Base-by-base conservation (phyloP, 2,113 vertebrate genomes). In the Aythya baeri region DNA sequence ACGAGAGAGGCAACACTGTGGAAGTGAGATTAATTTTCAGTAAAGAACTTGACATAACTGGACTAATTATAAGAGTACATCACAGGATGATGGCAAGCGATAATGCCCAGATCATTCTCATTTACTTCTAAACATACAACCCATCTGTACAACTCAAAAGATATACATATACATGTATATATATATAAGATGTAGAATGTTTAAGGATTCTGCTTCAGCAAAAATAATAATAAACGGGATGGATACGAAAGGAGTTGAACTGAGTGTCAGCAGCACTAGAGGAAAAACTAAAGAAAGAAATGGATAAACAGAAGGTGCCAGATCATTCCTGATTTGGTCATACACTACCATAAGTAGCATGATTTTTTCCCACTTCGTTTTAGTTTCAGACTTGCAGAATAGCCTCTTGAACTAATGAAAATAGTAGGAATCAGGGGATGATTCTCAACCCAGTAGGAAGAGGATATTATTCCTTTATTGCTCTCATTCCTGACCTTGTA, bases 341-440 rank as follows among this genome's bases (percentile, higher is more conserved):
- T 46, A 52, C 3, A 0, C 29, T 66, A 27, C 14, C 7, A 3
- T 3, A 15, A 81, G 26, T 3, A 68, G 38, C 2, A 2, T 17
- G 55, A 91, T 50, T 49, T 54, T 58, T 73, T 1, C 9, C 11
- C 34, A 20, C 46, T 59, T 79, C 36, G 6, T 0, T 52, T 83
- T 6, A 1, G 13, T n/a, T 65, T 34, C 20, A 13, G 15, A 38
- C 0, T 1, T 5, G 11, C 22, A 65, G 77, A 90, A 8, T n/a
- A 9, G 16, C 21, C 22, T 57, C 29, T 44, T 32, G 73, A 78
- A 59, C 32, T 67, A 6, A 2, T 3, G n/a, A 52, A 36, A 17
- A 23, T 17, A 0, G 1, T 29, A 46, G 22, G 59, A 83, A 34
- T 21, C 16, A 6, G 57, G n/a, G 41, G 6, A 41, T 55, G 78